These are phyloP conservation scores for Rhinopomastus cyanomelas DNA, from an alignment of 2,113 vertebrate species.

Conservation along the genomic window DNA sequence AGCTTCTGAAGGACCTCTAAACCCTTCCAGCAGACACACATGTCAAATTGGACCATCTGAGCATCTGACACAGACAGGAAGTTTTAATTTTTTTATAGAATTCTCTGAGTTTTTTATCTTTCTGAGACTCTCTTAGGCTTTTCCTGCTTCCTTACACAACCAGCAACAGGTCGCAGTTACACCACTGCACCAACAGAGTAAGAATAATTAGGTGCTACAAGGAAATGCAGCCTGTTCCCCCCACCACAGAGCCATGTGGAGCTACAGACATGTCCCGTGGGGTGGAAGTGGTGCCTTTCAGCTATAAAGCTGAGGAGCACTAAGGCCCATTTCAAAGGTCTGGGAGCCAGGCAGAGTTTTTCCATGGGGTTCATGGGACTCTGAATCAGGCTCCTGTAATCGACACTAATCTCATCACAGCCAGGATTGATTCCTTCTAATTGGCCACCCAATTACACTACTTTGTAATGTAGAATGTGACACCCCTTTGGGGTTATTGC, in stretches of 20 bases:
- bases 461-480: background rate
- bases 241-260: background rate
- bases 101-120: background rate
- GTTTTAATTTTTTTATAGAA: background rate
- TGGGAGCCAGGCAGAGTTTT: slow-evolving; percentile 1
- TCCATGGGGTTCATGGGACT: background rate
- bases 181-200: background rate
- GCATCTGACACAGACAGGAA: background rate
- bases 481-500: background rate
- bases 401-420: slow-evolving; percentile 53
- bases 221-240: background rate
- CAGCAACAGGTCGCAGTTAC: background rate
- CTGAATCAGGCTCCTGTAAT: background rate
- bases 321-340: background rate
- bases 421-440: slow-evolving; percentile 49
- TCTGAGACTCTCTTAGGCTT: background rate
- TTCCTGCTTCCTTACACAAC: background rate
- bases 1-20: background rate
- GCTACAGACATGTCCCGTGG: background rate
- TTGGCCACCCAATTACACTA: slow-evolving; percentile 53
- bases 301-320: background rate
- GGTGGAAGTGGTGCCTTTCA: background rate
- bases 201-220: background rate
- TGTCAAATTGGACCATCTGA: background rate
- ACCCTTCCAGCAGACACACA: background rate